Evolutionary conservation across 2,797 vertebrate species (phyloP).

Genomic region (Carapus acus): DNA sequence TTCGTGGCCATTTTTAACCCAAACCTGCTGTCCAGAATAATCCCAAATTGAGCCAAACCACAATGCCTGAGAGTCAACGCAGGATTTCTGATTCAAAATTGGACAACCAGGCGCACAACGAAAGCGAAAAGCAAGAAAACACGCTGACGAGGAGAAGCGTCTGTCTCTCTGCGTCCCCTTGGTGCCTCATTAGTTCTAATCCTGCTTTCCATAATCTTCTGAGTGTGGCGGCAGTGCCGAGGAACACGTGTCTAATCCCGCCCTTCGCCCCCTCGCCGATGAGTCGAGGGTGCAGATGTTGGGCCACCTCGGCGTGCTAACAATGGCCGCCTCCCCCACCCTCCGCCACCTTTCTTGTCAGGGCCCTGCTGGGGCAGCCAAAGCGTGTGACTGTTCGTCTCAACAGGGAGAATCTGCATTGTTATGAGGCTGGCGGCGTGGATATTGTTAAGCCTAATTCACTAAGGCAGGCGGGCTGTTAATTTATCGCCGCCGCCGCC

Average conservation of each 20-base stretch:
- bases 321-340: too few relatives aligned
- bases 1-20: too few relatives aligned
- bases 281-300: too few relatives aligned
- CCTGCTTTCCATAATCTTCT: slow-evolving; percentile 51
- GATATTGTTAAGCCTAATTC: slow-evolving; percentile 38
- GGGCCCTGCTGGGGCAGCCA: slow-evolving; percentile 1
- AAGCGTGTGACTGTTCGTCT: too few relatives aligned
- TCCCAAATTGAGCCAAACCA: too few relatives aligned
- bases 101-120: too few relatives aligned
- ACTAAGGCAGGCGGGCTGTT: slow-evolving; percentile 17
- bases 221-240: slow-evolving; percentile 39
- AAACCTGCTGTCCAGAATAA: too few relatives aligned
- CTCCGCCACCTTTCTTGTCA: too few relatives aligned
- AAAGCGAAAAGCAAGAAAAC: too few relatives aligned
- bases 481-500: slow-evolving; percentile 25
- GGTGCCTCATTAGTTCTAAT: slow-evolving; percentile 56
- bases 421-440: slow-evolving; percentile 27
- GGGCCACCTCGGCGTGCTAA: background rate
- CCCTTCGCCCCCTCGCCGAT: slow-evolving; percentile 2
- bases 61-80: too few relatives aligned
- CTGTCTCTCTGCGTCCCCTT: slow-evolving; percentile 9
- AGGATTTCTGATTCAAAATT: too few relatives aligned
- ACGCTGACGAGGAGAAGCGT: too few relatives aligned
- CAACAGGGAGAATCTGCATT: slow-evolving; percentile 34
- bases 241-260: slow-evolving; percentile 47